Evolutionary conservation across 2,888 invertebrate genomes (phyloP), one percentile per base, ranked within the genome.

Genomic region (Chloromyia formosa): DNA sequence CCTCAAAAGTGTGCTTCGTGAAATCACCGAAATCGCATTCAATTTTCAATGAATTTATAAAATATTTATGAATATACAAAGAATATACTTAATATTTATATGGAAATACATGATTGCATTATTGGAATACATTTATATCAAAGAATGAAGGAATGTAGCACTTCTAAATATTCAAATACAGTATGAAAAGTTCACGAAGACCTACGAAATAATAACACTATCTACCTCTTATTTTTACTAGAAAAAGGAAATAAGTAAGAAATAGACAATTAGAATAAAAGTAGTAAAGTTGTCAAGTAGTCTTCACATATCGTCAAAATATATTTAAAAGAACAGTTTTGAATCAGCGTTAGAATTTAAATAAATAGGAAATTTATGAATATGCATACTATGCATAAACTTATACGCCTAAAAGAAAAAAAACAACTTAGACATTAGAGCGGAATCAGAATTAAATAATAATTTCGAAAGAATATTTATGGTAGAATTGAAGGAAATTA

Each of bases 271-370:
- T 49, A 66, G 27, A 22, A 35, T n/a, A n/a, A 22, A 14, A 58
- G 5, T 71, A 40, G 56, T 18, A 5, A 56, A 9, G 45, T 61
- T 64, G 40, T 64, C 62, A 40, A 64, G 35, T 71, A 71, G 58
- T 40, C 49, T 20, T 66, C 58, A 71, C 71, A 71, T 71, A 71
- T 71, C 71, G 71, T 71, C 40, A 40, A 40, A 64, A 22, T 40
- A 64, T 23, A 64, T 1, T n/a, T 23, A 58, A 12, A 18, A 54
- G 14, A 60, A n/a, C n/a, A 23, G 23, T 49, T 40, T 61, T 23
- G 1, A n/a, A 12, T 18, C 42, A 64, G 40, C 16, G 62, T 42
- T 42, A 64, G 62, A 20, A 56, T 18, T 10, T 16, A 56, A 16
- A 56, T 18, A 20, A 2, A 56, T n/a, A n/a, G n/a, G n/a, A n/a